Conservation (phyloP, 2,797 vertebrate species). For the Alectoris magna region DNA sequence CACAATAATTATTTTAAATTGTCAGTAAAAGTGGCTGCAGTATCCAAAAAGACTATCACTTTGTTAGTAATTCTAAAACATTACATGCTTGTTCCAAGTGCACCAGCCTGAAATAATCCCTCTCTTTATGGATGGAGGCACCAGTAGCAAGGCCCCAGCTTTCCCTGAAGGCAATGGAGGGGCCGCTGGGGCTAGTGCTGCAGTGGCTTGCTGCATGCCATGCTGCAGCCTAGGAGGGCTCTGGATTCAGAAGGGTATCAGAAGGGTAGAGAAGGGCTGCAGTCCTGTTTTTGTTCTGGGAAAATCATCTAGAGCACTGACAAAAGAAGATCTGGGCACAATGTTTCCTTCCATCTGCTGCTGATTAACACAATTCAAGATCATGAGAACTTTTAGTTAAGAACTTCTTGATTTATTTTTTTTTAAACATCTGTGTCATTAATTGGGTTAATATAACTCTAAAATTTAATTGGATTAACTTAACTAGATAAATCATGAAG, state of each 20-base stretch:
- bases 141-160: not conserved
- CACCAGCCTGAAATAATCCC: not conserved
- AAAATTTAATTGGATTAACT: not conserved
- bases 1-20: not conserved
- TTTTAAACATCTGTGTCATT: not conserved
- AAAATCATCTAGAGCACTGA: not conserved
- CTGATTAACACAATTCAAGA: not conserved
- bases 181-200: not conserved
- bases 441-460: not conserved
- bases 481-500: not conserved
- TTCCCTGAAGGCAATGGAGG: not conserved
- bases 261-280: not conserved
- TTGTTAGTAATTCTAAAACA: not conserved
- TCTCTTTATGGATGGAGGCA: rapidly evolving
- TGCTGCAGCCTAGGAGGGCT: not conserved
- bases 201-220: rapidly evolving
- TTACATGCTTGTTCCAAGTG: not conserved
- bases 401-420: not conserved
- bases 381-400: not conserved
- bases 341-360: not conserved
- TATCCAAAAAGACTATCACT: not conserved
- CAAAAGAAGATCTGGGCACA: not conserved
- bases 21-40: not conserved
- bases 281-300: not conserved
- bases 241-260: not conserved